phyloP scores from a whole-genome alignment of 2,113 vertebrate genomes.

The Petrocephalus microphthalmus region DNA sequence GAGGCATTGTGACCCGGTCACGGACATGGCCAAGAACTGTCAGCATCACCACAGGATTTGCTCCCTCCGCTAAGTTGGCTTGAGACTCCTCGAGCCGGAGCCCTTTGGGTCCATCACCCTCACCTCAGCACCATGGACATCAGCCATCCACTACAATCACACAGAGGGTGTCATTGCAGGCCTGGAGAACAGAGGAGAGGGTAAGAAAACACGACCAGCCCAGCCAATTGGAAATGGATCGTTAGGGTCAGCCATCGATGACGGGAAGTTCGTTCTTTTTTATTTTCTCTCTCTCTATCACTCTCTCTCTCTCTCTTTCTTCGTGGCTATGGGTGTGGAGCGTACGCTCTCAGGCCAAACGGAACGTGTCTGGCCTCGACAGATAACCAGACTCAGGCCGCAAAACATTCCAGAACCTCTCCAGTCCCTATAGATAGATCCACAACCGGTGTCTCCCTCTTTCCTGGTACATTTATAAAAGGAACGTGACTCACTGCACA shows the following conservation, averaged over 20 bases:
- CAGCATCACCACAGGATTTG: background rate
- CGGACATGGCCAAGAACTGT: background rate
- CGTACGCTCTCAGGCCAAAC: background rate
- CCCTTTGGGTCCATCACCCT: background rate
- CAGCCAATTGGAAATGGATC: background rate
- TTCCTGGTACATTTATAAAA: background rate
- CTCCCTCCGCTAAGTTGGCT: background rate
- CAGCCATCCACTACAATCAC: background rate
- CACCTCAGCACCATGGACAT: background rate
- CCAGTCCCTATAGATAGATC: background rate
- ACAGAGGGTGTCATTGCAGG: background rate
- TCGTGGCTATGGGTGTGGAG: background rate
- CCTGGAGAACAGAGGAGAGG: background rate
- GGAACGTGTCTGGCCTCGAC: background rate
- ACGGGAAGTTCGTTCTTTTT: background rate
- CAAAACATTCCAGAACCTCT: constrained; percentile 9
- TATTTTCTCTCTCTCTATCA: background rate
- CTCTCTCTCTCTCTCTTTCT: background rate
- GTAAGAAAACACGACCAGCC: background rate
- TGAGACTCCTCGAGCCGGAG: background rate
- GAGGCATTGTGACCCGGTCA: background rate
- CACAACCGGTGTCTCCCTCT: background rate
- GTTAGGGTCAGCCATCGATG: background rate
- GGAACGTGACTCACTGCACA: constrained; percentile 23
- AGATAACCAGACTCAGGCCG: background rate